phyloP scores from a whole-genome alignment of 2,113 vertebrate genomes.

The Tympanuchus pallidicinctus region DNA sequence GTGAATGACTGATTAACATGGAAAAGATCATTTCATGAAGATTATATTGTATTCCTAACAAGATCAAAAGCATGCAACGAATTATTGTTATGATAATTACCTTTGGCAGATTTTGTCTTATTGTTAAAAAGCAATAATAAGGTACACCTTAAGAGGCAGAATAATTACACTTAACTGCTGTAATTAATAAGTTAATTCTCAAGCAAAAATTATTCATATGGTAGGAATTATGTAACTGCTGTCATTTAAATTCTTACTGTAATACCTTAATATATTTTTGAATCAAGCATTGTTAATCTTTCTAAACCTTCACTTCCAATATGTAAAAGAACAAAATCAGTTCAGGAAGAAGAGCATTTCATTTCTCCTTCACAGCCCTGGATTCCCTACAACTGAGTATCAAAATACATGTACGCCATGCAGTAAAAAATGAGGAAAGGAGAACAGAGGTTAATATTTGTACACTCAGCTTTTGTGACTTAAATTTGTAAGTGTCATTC shows the following conservation, averaged over 20 bases:
- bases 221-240: constrained; percentile 58
- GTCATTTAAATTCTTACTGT: constrained; percentile 60
- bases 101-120: constrained; percentile 68
- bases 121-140: constrained; percentile 76
- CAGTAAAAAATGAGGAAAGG: not conserved
- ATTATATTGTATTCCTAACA: constrained; percentile 66
- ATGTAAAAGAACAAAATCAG: not conserved
- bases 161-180: constrained; percentile 79
- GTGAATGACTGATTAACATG: constrained; percentile 72
- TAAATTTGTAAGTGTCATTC: not conserved
- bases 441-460: not conserved
- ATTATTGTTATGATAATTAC: constrained; percentile 79
- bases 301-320: constrained; percentile 4
- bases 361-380: not conserved
- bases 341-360: not conserved
- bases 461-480: not conserved
- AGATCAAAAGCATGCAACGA: constrained; percentile 67
- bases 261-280: constrained; percentile 34
- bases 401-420: not conserved
- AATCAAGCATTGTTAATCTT: constrained; percentile 36
- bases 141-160: constrained; percentile 65
- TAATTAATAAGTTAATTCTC: constrained; percentile 81
- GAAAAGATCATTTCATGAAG: constrained; percentile 61
- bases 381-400: not conserved
- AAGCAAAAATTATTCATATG: constrained; percentile 69